phyloP scores from a whole-genome alignment of 2,797 vertebrate genomes.

The Champsocephalus esox region DNA sequence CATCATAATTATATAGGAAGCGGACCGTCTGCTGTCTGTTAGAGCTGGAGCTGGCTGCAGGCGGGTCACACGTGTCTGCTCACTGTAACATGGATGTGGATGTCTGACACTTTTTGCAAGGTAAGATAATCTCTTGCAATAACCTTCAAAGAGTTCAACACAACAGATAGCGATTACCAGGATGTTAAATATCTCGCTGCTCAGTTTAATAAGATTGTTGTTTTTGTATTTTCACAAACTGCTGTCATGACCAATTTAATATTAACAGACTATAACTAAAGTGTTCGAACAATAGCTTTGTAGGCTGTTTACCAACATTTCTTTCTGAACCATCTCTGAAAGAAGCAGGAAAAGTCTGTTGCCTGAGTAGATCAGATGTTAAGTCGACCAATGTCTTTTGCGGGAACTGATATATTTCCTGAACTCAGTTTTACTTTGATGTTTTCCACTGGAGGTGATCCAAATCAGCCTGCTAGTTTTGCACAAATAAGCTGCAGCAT shows the following conservation, averaged over 20 bases:
- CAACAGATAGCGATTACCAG: conserved; percentile 3
- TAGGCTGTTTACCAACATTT: not conserved
- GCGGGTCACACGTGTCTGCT: conserved; percentile 28
- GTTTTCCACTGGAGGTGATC: conserved; percentile 18
- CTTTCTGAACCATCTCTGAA: not conserved
- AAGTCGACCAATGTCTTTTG: conserved; percentile 7
- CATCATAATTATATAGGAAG: conserved; percentile 74
- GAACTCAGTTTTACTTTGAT: conserved; percentile 31
- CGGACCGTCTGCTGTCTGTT: conserved; percentile 57
- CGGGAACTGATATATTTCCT: not conserved
- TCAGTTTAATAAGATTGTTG: not conserved
- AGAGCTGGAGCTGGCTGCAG: conserved; percentile 52
- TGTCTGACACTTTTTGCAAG: conserved; percentile 58
- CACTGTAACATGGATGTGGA: conserved; percentile 47
- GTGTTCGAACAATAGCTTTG: not conserved
- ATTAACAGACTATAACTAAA: no score
- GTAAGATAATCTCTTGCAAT: conserved; percentile 60
- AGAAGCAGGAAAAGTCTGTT: conserved; percentile 7
- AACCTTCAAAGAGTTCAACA: conserved; percentile 23
- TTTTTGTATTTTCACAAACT: conserved; percentile 5
- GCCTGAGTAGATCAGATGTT: not conserved
- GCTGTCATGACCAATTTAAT: not conserved
- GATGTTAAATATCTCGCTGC: conserved; percentile 25
- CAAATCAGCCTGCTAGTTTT: not conserved
- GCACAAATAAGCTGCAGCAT: not conserved